Evolutionary conservation across 2,797 vertebrate genomes (phyloP).

Genomic region (Sebastes aleutianus): DNA sequence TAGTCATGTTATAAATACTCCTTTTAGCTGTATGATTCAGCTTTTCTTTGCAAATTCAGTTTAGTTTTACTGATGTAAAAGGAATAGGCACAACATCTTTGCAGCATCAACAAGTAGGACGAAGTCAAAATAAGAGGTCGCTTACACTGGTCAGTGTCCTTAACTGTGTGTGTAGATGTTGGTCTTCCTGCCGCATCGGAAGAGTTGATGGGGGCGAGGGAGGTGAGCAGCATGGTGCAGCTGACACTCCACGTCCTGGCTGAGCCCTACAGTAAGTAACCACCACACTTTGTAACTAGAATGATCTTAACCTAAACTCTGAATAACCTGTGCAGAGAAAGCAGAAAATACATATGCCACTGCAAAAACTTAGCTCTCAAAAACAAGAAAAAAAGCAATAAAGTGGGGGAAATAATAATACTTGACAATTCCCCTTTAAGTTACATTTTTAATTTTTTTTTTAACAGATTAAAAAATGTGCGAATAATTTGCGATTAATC

Average conservation of each 20-base stretch:
- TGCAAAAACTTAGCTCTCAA: no score
- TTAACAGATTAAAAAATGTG: no score
- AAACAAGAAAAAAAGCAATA: no score
- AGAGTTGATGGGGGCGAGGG: constrained; percentile 85
- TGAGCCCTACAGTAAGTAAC: constrained; percentile 88
- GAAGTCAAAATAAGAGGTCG: not conserved
- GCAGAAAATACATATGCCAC: not conserved
- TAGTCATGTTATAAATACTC: not conserved
- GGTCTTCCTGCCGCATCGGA: constrained; percentile 86
- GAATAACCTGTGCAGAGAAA: not conserved
- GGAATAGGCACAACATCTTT: not conserved
- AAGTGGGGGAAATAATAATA: no score
- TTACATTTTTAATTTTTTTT: no score
- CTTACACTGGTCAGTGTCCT: constrained; percentile 31
- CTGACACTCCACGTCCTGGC: constrained; percentile 86
- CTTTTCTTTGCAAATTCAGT: not conserved
- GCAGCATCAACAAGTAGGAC: not conserved
- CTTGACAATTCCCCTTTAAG: no score
- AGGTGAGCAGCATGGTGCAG: constrained; percentile 91
- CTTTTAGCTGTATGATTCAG: constrained; percentile 25
- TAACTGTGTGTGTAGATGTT: constrained; percentile 81
- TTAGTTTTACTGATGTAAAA: not conserved
- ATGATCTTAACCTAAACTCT: not conserved
- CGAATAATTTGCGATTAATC: no score
- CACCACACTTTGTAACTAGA: not conserved